Evolutionary conservation across 2,888 invertebrate species (phyloP).

Genomic region (Labia minor): DNA sequence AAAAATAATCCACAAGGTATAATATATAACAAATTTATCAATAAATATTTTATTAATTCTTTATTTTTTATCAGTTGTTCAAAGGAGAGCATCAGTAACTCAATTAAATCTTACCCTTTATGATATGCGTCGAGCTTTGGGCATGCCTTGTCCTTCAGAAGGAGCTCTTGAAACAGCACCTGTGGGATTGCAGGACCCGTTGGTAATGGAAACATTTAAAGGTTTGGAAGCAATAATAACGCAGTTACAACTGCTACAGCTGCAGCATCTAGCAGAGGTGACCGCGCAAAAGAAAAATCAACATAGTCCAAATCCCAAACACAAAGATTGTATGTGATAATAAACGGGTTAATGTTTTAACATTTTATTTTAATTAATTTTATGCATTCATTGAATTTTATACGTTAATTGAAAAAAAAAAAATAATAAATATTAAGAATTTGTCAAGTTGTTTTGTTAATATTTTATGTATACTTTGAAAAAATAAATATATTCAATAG

Average conservation of each 20-base stretch:
- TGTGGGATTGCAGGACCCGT: conserved; percentile 26
- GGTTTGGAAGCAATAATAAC: conserved; percentile 28
- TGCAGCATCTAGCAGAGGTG: conserved; percentile 19
- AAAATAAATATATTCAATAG: no score
- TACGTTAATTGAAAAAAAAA: no score
- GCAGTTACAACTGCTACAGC: conserved; percentile 21
- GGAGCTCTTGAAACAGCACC: conserved; percentile 38
- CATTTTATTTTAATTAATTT: no score
- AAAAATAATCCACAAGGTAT: conserved; percentile 47
- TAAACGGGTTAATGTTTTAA: no score
- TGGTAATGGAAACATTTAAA: background rate
- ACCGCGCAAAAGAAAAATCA: no score
- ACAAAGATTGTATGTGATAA: no score
- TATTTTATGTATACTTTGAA: no score
- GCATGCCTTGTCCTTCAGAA: conserved; percentile 57
- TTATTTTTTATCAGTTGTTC: conserved; percentile 24
- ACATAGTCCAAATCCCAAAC: no score
- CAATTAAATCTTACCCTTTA: conserved; percentile 47
- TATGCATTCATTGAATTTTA: no score
- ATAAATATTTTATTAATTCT: conserved; percentile 19
- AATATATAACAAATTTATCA: conserved; percentile 28
- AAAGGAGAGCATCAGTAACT: conserved; percentile 28
- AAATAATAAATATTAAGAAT: no score
- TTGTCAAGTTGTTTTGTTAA: no score
- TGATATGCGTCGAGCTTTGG: conserved; percentile 63